Base-by-base conservation (phyloP, 2,888 invertebrate species). In the Thyatira batis region DNA sequence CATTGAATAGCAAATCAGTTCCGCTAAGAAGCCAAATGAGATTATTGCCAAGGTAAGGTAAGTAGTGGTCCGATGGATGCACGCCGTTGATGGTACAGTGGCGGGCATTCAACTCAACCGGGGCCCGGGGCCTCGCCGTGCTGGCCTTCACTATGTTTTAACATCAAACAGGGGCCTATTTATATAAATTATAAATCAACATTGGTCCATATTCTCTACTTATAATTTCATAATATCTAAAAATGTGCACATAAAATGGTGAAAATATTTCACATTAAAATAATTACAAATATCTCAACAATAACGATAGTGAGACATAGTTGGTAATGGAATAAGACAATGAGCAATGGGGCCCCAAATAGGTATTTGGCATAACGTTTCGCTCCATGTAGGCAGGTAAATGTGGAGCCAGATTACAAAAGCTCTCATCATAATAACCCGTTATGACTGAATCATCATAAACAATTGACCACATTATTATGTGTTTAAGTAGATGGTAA, bases 101-200 rank as follows among this genome's bases (percentile, higher is more conserved):
- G 78, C 84, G 90, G 90, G 73, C 89, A 83, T 90, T 91, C 89
- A 90, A 91, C 91, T 82, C 88, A 65, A 61, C 68, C 76, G 77
- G 77, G 78, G 83, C 79, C 79, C 76, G 39, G 33, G 39, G 39
- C 39, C 17, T 39, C 39, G 39, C 39, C 80, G 76, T 73, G 60
- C 60, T 61, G 65, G 39, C 62, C 66, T 65, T 69, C 76, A 73
- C 72, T 73, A 66, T 61, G 63, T 60, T 62, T 58, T 61, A 58
- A 53, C 56, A 55, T 49, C 54, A 27, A 9, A 54, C 52, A 58
- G 60, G 54, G 54, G 25, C 48, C 53, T 50, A 23, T 33, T 13
- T 48, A 20, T 45, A 33, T 39, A 50, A 27, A 44, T 28, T 49
- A 39, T 43, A 20, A 44, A 21, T 48, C 33, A 20, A n/a, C 8